Conservation (phyloP, 2,113 vertebrate species). For the Callipepla squamata region DNA sequence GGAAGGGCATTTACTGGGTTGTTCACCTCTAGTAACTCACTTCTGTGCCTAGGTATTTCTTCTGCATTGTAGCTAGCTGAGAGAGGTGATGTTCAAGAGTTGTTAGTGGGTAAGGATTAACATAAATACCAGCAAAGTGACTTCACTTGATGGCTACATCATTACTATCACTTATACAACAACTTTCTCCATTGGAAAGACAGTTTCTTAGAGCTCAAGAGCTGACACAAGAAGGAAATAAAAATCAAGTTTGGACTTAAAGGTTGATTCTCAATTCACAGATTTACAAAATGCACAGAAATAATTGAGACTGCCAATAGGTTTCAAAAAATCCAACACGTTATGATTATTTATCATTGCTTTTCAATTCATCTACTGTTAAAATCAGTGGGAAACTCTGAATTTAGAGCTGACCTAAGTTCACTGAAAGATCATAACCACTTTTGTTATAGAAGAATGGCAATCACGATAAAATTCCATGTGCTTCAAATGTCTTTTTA, state of each 20-base stretch:
- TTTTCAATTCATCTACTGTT: neutral
- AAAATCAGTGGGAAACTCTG: neutral
- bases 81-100: neutral
- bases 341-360: neutral
- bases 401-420: neutral
- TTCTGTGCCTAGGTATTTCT: neutral
- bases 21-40: neutral
- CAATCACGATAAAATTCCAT: neutral
- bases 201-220: neutral
- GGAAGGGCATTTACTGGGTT: neutral
- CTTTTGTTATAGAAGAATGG: fast-evolving
- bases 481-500: neutral
- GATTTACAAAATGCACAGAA: neutral
- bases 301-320: neutral
- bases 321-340: neutral
- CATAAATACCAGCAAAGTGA: neutral
- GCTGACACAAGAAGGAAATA: neutral
- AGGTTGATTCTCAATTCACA: neutral
- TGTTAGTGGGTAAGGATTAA: neutral
- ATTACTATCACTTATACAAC: neutral
- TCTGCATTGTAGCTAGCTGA: neutral
- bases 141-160: neutral
- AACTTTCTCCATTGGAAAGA: neutral
- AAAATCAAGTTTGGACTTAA: neutral
- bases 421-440: neutral